phyloP scores from a whole-genome alignment of 2,888 invertebrate species.

The Andrena minutula region DNA sequence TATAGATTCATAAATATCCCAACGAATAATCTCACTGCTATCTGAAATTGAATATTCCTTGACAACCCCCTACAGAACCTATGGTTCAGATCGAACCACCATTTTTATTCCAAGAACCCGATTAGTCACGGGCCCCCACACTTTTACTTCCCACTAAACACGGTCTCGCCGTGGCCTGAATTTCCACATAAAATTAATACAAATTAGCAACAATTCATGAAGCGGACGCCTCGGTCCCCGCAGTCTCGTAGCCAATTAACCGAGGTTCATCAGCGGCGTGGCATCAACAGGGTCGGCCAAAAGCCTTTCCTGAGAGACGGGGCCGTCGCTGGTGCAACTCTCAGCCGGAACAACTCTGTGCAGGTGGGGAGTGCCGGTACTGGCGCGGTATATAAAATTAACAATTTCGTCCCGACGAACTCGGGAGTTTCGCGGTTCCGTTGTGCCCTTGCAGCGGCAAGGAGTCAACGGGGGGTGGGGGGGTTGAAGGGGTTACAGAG shows the following conservation, averaged over 20 bases:
- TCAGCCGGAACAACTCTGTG: background rate
- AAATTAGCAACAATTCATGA: constrained; percentile 39
- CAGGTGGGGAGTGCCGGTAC: constrained; percentile 21
- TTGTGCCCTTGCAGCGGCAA: constrained; percentile 27
- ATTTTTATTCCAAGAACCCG: too few species aligned
- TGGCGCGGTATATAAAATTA: constrained; percentile 59
- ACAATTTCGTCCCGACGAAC: constrained; percentile 57
- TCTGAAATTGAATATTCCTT: background rate
- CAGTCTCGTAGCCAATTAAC: constrained; percentile 35
- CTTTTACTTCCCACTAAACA: background rate
- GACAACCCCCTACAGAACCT: background rate
- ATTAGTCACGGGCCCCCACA: too few species aligned
- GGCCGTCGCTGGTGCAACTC: constrained; percentile 3
- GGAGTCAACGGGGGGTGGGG: background rate
- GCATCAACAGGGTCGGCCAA: constrained; percentile 17
- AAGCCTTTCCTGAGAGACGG: constrained; percentile 6
- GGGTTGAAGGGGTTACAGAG: constrained; percentile 30
- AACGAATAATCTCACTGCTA: background rate
- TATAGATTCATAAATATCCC: background rate
- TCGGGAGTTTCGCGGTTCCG: constrained; percentile 55
- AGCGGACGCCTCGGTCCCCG: background rate
- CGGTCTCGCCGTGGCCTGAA: background rate
- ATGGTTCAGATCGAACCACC: background rate
- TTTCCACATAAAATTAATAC: constrained; percentile 29
- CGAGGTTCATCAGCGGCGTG: constrained; percentile 36